Conservation (phyloP, 2,888 invertebrate species). For the Agonopterix arenella region DNA sequence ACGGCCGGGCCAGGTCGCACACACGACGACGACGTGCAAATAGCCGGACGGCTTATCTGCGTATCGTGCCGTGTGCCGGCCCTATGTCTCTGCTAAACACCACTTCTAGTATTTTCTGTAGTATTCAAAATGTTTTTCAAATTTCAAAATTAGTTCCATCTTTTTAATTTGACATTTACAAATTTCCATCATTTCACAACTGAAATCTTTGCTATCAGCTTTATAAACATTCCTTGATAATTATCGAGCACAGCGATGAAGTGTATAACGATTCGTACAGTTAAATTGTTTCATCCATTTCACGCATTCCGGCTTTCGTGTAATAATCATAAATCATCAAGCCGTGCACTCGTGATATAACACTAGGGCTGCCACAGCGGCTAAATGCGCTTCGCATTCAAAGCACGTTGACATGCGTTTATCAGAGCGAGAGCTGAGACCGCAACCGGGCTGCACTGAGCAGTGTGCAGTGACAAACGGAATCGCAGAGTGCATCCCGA, state of each 20-base stretch:
- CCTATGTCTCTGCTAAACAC: background rate
- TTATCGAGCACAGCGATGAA: too few species aligned
- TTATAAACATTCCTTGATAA: too few species aligned
- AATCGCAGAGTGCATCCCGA: constrained; percentile 69
- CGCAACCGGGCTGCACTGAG: constrained; percentile 41
- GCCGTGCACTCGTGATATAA: background rate
- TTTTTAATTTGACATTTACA: too few species aligned
- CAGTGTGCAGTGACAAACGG: constrained; percentile 64
- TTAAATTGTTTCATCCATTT: too few species aligned
- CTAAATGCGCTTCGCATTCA: constrained; percentile 54
- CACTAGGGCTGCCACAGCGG: constrained; percentile 35
- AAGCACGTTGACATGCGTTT: constrained; percentile 70
- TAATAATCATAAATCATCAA: too few species aligned
- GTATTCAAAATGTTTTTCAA: too few species aligned
- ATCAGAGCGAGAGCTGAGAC: constrained; percentile 64
- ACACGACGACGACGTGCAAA: constrained; percentile 49
- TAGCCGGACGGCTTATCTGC: constrained; percentile 48
- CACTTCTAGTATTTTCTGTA: background rate
- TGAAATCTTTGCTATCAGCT: too few species aligned
- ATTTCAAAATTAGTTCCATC: too few species aligned
- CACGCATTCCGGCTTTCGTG: too few species aligned
- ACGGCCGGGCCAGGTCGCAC: constrained; percentile 37
- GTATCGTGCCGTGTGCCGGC: constrained; percentile 19
- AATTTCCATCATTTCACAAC: too few species aligned
- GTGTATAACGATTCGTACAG: too few species aligned